Base-by-base conservation (phyloP, 2,888 invertebrate genomes). In the Parasteatoda lunata region DNA sequence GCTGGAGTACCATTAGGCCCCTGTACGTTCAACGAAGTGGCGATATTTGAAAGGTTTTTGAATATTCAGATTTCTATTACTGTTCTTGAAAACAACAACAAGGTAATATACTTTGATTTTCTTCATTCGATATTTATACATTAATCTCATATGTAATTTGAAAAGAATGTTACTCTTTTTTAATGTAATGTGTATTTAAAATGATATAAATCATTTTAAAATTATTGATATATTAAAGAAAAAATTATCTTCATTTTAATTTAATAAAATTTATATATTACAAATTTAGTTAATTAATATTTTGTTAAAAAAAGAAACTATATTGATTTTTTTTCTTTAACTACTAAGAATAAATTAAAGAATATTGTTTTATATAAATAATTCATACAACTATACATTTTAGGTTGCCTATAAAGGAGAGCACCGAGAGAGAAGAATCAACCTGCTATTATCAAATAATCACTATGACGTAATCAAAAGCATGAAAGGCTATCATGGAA, bases 21-120 rank as follows among this genome's bases (percentile, higher is more conserved):
- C 15, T 77, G 76, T 49, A 77, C 65, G 4, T 48, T 48, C 8
- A 4, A 7, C 3, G 76, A 77, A 66, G 64, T 77, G 4, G 76
- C 76, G 9, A 9, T 6, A 49, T 77, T 77, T 77, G 76, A 77
- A 13, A n/a, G n/a, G 4, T 47, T 15, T 65, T 13, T 77, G 15
- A 45, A 51, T 73, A 13, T 73, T 0, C 73, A 73, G 54, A 73
- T 54, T 7, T 52, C 30, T 3, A 4, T 73, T 9, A 52, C 48
- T 5, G n/a, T 48, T 8, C 11, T 66, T 30, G 48, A 66, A 13
- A 49, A 48, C 66, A 13, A 49, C n/a, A 65, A 65, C 13, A 64
- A 64, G 3, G 48, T 65, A 77, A 13, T 30, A 5, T 47, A 15
- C 15, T n/a, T 66, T 66, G n/a, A 15, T 66, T 7, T n/a, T 0